phyloP scores from a whole-genome alignment of 2,797 vertebrate species.

The Acipenser oxyrinchus region DNA sequence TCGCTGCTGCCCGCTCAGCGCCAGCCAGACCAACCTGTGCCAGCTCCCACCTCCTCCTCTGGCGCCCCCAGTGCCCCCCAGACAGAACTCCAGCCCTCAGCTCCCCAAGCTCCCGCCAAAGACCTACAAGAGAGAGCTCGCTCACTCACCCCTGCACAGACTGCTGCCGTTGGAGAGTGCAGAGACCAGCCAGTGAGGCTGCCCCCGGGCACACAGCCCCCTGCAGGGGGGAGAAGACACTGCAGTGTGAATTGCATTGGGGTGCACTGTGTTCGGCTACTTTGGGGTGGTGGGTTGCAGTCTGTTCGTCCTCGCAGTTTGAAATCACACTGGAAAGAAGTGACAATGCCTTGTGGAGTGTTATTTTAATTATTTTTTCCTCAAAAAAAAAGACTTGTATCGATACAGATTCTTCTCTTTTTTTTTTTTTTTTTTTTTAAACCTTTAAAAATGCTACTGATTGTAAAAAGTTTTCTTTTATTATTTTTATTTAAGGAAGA shows the following conservation, averaged over 20 bases:
- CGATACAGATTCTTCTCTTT: too few relatives aligned
- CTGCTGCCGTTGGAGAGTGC: slow-evolving; percentile 82
- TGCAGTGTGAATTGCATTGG: slow-evolving; percentile 38
- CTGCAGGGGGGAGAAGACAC: slow-evolving; percentile 65
- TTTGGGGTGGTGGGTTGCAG: slow-evolving; percentile 24
- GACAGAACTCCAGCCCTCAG: slow-evolving; percentile 81
- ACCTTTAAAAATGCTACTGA: slow-evolving; percentile 41
- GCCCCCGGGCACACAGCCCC: slow-evolving; percentile 49
- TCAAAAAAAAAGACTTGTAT: too few relatives aligned
- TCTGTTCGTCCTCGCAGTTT: slow-evolving; percentile 21
- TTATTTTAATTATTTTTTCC: too few relatives aligned
- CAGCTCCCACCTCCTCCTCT: slow-evolving; percentile 45
- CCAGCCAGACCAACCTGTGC: slow-evolving; percentile 70
- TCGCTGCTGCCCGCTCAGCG: slow-evolving; percentile 63
- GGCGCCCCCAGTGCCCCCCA: slow-evolving; percentile 81
- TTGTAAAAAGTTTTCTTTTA: slow-evolving; percentile 23
- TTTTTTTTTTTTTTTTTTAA: neutral
- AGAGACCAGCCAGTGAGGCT: slow-evolving; percentile 79
- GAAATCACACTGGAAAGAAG: slow-evolving; percentile 1
- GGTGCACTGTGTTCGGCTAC: slow-evolving; percentile 52
- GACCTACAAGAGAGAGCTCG: slow-evolving; percentile 94
- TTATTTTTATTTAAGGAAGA: too few relatives aligned
- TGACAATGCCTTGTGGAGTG: neutral
- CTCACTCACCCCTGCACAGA: slow-evolving; percentile 72
- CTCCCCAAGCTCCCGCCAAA: slow-evolving; percentile 96